Conservation (phyloP, 2,888 invertebrate species). For the Nomada ruficornis region DNA sequence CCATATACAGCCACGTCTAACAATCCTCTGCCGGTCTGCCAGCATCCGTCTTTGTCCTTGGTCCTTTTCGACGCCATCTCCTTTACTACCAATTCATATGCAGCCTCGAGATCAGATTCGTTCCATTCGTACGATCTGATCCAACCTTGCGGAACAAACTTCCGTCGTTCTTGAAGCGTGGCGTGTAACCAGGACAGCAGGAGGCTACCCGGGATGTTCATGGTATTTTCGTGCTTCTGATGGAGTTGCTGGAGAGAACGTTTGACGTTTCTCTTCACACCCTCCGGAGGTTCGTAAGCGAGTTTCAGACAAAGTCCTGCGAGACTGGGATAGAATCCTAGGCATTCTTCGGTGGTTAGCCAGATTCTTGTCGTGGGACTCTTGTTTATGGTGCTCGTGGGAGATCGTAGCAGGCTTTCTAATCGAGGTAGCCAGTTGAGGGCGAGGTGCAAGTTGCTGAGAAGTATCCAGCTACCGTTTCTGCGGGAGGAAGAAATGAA, state of each 20-base stretch:
- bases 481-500: slow-evolving; percentile 52
- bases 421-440: slow-evolving; percentile 81
- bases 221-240: slow-evolving; percentile 65
- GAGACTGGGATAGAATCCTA: slow-evolving; percentile 80
- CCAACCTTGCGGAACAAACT: slow-evolving; percentile 88
- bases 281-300: slow-evolving; percentile 83
- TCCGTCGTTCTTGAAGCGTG: slow-evolving; percentile 94
- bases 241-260: slow-evolving; percentile 79
- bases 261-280: slow-evolving; percentile 81
- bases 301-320: slow-evolving; percentile 80
- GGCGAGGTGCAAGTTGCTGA: slow-evolving; percentile 82
- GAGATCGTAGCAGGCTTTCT: slow-evolving; percentile 79
- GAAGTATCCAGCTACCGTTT: slow-evolving; percentile 80
- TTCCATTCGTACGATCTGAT: slow-evolving; percentile 95
- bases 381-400: slow-evolving; percentile 76
- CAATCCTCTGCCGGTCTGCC: slow-evolving; percentile 90
- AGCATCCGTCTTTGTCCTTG: slow-evolving; percentile 68
- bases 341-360: slow-evolving; percentile 81
- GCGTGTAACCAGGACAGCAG: slow-evolving; percentile 95
- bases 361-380: slow-evolving; percentile 77
- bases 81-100: slow-evolving; percentile 87
- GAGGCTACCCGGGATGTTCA: slow-evolving; percentile 85
- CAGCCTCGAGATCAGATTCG: slow-evolving; percentile 91
- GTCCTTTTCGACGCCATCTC: slow-evolving; percentile 73
- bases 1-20: slow-evolving; percentile 93